Conservation (phyloP, 2,113 vertebrate species). For the Sturnira hondurensis region DNA sequence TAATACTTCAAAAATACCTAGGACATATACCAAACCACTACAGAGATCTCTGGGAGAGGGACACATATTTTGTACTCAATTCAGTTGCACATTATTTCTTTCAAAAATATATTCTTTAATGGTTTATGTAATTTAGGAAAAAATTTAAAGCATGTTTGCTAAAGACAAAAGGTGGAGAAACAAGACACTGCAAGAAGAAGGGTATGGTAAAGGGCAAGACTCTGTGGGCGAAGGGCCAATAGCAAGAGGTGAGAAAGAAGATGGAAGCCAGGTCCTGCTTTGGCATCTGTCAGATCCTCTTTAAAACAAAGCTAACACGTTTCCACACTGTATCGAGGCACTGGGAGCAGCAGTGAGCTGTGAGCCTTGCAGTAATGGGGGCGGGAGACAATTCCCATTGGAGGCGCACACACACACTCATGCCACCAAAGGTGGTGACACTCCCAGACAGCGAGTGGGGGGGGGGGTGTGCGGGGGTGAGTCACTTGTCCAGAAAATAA, state of each 20-base stretch:
- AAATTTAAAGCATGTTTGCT: not conserved
- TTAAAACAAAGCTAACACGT: not conserved
- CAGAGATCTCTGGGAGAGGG: not conserved
- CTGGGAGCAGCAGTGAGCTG: not conserved
- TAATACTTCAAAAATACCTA: not conserved
- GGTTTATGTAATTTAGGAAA: not conserved
- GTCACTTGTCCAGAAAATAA: not conserved
- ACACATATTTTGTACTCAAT: not conserved
- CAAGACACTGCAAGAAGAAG: not conserved
- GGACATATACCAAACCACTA: not conserved
- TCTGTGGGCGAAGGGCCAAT: too few species aligned
- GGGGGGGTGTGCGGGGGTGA: too few species aligned
- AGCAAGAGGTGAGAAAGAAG: not conserved
- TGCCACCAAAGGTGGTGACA: not conserved
- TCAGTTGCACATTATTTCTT: not conserved
- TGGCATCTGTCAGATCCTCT: not conserved
- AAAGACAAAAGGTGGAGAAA: not conserved
- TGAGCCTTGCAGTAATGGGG: too few species aligned
- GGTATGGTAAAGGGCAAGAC: not conserved
- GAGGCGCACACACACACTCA: not conserved
- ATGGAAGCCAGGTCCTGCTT: not conserved
- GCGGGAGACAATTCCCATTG: accelerated
- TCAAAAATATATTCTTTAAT: conserved; percentile 1
- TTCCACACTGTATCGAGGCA: accelerated
- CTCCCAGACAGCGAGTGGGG: too few species aligned